These are phyloP conservation scores for Rhagium mordax DNA, from an alignment of 2,888 invertebrate species.

Conservation along the genomic window DNA sequence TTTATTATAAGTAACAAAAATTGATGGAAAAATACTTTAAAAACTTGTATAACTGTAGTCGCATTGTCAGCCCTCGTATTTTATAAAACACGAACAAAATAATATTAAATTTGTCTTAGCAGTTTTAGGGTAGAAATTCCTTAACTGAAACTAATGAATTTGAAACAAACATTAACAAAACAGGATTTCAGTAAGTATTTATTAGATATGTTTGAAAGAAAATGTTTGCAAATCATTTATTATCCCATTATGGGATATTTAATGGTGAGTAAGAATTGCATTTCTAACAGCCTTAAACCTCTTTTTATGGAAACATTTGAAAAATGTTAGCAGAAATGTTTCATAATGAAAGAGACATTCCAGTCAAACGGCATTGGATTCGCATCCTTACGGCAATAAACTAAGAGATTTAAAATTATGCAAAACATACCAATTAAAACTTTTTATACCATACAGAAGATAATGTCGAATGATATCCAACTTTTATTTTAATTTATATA, in stretches of 20 bases:
- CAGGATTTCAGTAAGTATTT: neutral
- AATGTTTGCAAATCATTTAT: neutral
- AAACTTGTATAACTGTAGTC: neutral
- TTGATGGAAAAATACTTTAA: neutral
- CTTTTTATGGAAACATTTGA: neutral
- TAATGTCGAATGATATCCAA: no score
- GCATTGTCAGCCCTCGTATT: neutral
- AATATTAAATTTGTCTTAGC: neutral
- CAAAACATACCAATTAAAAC: no score
- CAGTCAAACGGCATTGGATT: neutral
- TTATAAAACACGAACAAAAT: neutral
- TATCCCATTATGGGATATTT: neutral
- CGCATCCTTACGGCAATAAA: no score
- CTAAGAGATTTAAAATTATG: no score
- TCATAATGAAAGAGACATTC: neutral
- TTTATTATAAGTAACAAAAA: no score
- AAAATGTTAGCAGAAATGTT: neutral
- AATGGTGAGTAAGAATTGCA: neutral
- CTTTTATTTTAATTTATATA: no score
- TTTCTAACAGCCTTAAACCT: neutral
- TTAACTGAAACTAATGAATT: neutral
- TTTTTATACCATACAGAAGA: no score
- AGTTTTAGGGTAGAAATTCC: neutral
- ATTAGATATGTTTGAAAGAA: neutral
- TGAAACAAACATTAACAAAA: neutral